Base-by-base conservation (phyloP, 2,888 invertebrate species). In the Sarcophaga subvicina region DNA sequence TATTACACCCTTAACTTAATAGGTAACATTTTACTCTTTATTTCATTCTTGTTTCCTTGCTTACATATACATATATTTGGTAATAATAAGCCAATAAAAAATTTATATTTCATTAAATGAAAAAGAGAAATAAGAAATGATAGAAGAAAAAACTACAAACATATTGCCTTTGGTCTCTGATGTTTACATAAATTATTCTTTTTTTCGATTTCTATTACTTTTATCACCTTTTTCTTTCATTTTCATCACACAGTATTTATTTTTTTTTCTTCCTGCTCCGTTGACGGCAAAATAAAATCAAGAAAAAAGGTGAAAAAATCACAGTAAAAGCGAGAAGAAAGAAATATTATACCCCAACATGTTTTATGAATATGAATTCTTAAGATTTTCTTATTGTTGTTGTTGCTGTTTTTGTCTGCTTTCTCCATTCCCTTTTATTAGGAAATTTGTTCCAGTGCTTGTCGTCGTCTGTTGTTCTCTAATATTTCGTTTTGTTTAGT, bases 171-270 rank as follows among this genome's bases (percentile, higher is more conserved):
- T 80, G 79, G 60, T 80, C 49, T 6, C 27, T 54, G 27, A 71
- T 75, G 45, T 71, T 83, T 72, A 73, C 83, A 86, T 87, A 81
- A 84, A 87, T 37, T 87, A 84, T 87, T 84, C 82, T 60, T 71
- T 66, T 72, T 37, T 87, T 87, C 81, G 37, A 6, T 86, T 78
- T 80, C 71, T 71, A n/a, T 54, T 49, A 59, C 59, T 72, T 79
- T 66, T 6, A 54, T 5, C 8, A 17, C 12, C 37, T 77, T 67
- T 67, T 66, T 59, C 11, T 27, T 69, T 14, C n/a, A 60, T 66
- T 75, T 76, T 75, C 12, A 37, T 66, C 12, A 64, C 12, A 64
- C 20, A 20, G 47, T 14, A 64, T 60, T 66, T 64, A 47, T 72
- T 69, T 49, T 72, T 69, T 49, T 14, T 49, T 49, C 11, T 49